Conservation (phyloP, 1,140 invertebrate species). For the Hyphantria cunea region DNA sequence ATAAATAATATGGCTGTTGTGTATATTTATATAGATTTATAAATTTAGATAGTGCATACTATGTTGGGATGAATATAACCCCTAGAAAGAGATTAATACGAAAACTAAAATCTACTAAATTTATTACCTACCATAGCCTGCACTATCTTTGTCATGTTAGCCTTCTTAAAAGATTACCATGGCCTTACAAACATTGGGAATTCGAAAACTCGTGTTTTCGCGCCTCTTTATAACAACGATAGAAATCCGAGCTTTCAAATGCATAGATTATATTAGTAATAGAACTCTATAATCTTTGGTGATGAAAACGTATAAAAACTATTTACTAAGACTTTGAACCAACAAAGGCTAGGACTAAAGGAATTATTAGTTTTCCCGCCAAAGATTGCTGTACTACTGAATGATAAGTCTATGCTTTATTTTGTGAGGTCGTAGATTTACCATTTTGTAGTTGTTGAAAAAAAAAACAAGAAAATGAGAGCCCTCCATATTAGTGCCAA, state of each 20-base stretch:
- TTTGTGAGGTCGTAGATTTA: not conserved
- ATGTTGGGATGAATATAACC: not conserved
- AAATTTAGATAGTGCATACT: conserved; percentile 15
- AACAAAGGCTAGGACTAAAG: not conserved
- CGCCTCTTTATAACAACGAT: conserved; percentile 10
- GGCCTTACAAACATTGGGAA: conserved; percentile 15
- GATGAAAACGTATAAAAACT: not conserved
- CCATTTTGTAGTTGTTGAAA: not conserved
- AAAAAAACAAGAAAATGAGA: conserved; percentile 53
- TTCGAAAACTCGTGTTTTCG: not conserved
- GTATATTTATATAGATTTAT: conserved; percentile 38
- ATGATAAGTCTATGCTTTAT: not conserved
- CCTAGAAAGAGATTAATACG: not conserved
- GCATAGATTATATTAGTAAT: conserved; percentile 36
- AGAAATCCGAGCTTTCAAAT: conserved; percentile 52
- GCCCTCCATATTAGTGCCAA: conserved; percentile 74
- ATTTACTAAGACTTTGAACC: conserved; percentile 12
- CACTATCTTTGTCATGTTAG: not conserved
- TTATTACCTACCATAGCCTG: not conserved
- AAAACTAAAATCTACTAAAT: not conserved
- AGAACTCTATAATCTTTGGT: not conserved
- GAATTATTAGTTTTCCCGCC: not conserved
- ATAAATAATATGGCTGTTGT: conserved; percentile 33
- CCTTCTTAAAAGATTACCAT: conserved; percentile 3
- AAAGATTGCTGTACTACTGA: not conserved